These are phyloP conservation scores for Tenualosa ilisha DNA, from an alignment of 2,797 vertebrate genomes.

Conservation along the genomic window DNA sequence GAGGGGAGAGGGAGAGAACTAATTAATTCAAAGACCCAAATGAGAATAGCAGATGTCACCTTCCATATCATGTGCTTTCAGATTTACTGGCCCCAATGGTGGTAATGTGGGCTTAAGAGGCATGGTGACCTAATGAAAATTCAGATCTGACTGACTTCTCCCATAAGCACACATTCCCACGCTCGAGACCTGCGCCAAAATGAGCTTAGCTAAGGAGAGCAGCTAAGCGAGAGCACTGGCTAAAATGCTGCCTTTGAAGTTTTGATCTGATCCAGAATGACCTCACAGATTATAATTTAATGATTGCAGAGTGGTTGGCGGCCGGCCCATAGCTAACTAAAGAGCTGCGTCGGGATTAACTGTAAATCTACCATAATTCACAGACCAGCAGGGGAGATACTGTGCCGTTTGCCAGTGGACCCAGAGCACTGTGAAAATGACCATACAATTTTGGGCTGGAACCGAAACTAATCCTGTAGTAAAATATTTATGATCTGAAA, in stretches of 20 bases:
- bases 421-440: background rate
- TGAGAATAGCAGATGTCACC: conserved; percentile 4
- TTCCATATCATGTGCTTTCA: background rate
- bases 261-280: conserved; percentile 22
- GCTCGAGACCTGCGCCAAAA: background rate
- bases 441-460: background rate
- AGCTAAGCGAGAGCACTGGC: background rate
- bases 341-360: conserved; percentile 11
- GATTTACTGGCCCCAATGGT: background rate
- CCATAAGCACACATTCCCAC: conserved; percentile 1
- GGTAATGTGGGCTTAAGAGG: background rate
- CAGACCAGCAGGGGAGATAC: background rate
- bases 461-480: background rate
- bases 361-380: conserved; percentile 18
- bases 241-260: conserved; percentile 26
- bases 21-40: background rate
- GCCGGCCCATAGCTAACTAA: background rate
- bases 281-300: conserved; percentile 26
- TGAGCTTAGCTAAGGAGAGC: background rate
- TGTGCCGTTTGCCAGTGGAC: background rate
- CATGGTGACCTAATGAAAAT: background rate
- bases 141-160: background rate
- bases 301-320: conserved; percentile 4
- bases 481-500: background rate
- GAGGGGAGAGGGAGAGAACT: background rate